Conservation (phyloP, 35 echinoderm and acorn worm genomes). For the Chiridota heheva region DNA sequence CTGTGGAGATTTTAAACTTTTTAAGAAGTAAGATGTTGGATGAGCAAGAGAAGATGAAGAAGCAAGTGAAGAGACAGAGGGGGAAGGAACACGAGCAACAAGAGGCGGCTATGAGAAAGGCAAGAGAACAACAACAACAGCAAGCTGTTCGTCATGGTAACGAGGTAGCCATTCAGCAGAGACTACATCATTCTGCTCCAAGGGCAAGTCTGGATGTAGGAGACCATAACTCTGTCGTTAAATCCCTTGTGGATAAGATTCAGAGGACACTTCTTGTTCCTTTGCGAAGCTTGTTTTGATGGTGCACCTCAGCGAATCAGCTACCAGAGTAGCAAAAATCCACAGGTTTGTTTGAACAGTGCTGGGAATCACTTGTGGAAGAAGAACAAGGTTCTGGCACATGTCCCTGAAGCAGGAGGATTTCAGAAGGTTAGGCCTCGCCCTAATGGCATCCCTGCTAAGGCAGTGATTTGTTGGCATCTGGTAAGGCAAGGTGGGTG, state of each 20-base stretch:
- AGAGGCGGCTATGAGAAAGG: too few species aligned
- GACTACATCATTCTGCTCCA: background rate
- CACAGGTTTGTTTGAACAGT: conserved; percentile 39
- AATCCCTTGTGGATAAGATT: conserved; percentile 33
- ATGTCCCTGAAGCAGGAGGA: conserved; percentile 32
- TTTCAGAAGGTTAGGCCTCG: conserved; percentile 64
- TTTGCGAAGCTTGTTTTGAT: conserved; percentile 71
- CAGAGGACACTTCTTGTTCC: conserved; percentile 62
- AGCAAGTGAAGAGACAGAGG: background rate
- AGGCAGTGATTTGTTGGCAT: conserved; percentile 64
- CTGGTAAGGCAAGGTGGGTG: conserved; percentile 60
- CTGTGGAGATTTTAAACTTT: conserved; percentile 60
- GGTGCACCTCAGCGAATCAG: conserved; percentile 57
- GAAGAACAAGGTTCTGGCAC: conserved; percentile 43
- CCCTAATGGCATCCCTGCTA: conserved; percentile 61
- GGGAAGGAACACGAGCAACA: background rate
- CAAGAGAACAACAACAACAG: background rate
- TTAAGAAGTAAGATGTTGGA: conserved; percentile 2
- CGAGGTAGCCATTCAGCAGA: background rate
- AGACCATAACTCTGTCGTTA: background rate
- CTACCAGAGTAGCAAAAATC: conserved; percentile 3
- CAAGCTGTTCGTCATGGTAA: background rate
- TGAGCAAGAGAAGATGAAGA: conserved; percentile 6
- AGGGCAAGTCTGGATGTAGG: background rate
- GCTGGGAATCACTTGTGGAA: conserved; percentile 58